phyloP scores from a whole-genome alignment of 2,113 vertebrate species.

The Calyptommatus sinebrachiatus region DNA sequence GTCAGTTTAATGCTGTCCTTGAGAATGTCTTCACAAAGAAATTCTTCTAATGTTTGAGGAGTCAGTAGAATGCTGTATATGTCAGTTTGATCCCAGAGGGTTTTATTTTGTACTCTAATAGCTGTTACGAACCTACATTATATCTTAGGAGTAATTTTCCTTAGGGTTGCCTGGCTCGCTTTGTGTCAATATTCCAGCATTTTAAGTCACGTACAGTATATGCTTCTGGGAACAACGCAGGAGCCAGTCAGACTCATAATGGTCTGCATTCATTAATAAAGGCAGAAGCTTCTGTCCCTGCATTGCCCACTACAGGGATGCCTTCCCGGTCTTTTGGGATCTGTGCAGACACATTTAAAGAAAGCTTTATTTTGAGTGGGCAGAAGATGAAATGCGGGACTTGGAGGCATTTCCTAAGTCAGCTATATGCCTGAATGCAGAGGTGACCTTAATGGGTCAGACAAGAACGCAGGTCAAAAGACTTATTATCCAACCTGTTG shows the following conservation, averaged over 20 bases:
- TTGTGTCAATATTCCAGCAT: slow-evolving; percentile 99
- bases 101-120: slow-evolving; percentile 99
- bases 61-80: slow-evolving; percentile 95
- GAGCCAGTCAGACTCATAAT: slow-evolving; percentile 99
- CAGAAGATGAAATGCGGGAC: slow-evolving; percentile 85
- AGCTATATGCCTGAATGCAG: slow-evolving; percentile 79
- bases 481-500: slow-evolving; percentile 96
- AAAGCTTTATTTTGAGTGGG: slow-evolving; percentile 93
- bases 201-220: slow-evolving; percentile 99
- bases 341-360: slow-evolving; percentile 90
- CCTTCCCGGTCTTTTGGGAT: slow-evolving; percentile 86
- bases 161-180: slow-evolving; percentile 94
- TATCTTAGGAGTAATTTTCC: slow-evolving; percentile 99
- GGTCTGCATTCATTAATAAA: slow-evolving; percentile 99
- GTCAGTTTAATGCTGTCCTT: slow-evolving; percentile 99
- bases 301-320: slow-evolving; percentile 92
- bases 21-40: slow-evolving; percentile 97
- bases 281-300: slow-evolving; percentile 96
- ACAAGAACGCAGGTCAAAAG: slow-evolving; percentile 92
- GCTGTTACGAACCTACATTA: slow-evolving; percentile 99
- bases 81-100: slow-evolving; percentile 94
- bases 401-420: slow-evolving; percentile 84
- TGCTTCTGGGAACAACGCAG: slow-evolving; percentile 95
- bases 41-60: slow-evolving; percentile 97
- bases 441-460: slow-evolving; percentile 86